A percentile compares a stretch with the other conserved stretches of the same genome.
Evolutionary conservation across 2,888 invertebrate species (phyloP).

Genomic region (Actias luna): DNA sequence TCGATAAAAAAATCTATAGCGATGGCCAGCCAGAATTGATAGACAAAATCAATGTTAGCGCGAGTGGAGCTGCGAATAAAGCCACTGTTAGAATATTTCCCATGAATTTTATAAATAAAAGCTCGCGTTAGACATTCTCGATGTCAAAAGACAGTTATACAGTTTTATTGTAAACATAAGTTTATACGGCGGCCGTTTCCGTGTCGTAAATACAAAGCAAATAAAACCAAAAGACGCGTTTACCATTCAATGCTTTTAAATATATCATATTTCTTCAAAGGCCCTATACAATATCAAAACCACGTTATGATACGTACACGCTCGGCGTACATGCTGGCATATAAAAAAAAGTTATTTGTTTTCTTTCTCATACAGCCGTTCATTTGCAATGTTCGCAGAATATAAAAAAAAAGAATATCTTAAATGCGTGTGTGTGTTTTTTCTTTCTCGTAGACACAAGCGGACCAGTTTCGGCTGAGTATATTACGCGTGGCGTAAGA

Average conservation of each 20-base stretch:
- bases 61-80: no score
- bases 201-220: conserved; percentile 4
- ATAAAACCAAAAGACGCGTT: conserved; percentile 11
- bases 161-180: neutral
- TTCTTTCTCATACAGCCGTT: conserved; percentile 20
- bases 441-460: conserved; percentile 35
- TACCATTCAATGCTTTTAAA: conserved; percentile 10
- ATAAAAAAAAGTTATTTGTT: conserved; percentile 20
- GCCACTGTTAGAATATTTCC: no score
- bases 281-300: conserved; percentile 19
- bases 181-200: neutral
- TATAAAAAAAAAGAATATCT: conserved; percentile 25
- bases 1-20: no score
- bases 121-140: neutral
- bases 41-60: no score
- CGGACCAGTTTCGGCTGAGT: conserved; percentile 45
- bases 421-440: neutral
- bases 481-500: conserved; percentile 53
- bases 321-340: neutral
- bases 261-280: conserved; percentile 16
- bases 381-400: conserved; percentile 23
- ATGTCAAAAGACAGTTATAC: conserved; percentile 1
- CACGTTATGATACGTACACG: conserved; percentile 1
- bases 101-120: no score
- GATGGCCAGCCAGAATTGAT: no score